Evolutionary conservation across 2,797 vertebrate genomes (phyloP).

Genomic region (Diplodus puntazzo): DNA sequence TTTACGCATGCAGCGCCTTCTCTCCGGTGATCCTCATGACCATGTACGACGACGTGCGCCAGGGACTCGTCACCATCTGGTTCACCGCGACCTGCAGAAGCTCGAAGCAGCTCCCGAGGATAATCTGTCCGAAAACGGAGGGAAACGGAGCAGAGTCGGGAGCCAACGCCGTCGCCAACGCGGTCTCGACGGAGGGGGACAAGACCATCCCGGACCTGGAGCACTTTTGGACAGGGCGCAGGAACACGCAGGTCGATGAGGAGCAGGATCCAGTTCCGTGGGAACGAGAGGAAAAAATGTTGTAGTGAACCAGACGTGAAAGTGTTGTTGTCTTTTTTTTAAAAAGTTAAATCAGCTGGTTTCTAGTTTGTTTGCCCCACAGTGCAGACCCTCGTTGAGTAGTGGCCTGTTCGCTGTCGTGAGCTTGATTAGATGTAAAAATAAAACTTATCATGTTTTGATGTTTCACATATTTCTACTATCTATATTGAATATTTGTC

Average conservation of each 20-base stretch:
- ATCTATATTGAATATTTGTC: conserved; percentile 43
- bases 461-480: conserved; percentile 42
- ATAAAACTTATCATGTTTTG: conserved; percentile 45
- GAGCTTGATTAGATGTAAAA: conserved; percentile 57
- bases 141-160: conserved; percentile 74
- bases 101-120: conserved; percentile 17
- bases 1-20: conserved; percentile 83
- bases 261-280: conserved; percentile 88
- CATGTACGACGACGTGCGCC: conserved; percentile 85
- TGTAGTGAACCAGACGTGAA: conserved; percentile 47
- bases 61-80: conserved; percentile 77
- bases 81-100: conserved; percentile 62
- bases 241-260: conserved; percentile 80
- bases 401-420: conserved; percentile 59
- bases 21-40: conserved; percentile 83
- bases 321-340: conserved; percentile 7
- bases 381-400: conserved; percentile 41
- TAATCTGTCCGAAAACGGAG: conserved; percentile 57
- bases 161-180: conserved; percentile 62
- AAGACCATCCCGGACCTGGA: conserved; percentile 87
- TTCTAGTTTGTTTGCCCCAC: conserved; percentile 36
- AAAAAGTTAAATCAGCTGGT: conserved; percentile 22
- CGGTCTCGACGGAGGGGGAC: conserved; percentile 53
- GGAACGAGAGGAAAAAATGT: conserved; percentile 84
- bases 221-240: conserved; percentile 89